Conservation (phyloP, 2,888 invertebrate genomes). For the Mesorhabditis belari region DNA sequence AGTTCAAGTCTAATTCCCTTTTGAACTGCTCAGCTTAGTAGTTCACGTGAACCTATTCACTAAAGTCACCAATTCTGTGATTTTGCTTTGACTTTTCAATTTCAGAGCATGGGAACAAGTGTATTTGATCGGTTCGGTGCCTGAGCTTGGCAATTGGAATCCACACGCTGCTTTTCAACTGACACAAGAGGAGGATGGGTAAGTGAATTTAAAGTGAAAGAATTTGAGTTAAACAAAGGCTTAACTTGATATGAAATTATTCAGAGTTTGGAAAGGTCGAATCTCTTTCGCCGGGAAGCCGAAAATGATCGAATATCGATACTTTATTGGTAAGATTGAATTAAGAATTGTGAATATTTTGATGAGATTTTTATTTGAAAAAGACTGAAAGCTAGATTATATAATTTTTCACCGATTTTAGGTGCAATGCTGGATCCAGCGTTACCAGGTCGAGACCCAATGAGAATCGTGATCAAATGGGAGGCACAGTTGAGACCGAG, state of each 20-base stretch:
- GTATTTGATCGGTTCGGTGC: slow-evolving; percentile 26
- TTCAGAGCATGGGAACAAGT: slow-evolving; percentile 27
- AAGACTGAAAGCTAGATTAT: no score
- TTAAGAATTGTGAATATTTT: no score
- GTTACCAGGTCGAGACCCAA: slow-evolving; percentile 6
- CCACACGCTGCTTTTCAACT: slow-evolving; percentile 14
- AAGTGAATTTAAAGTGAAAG: neutral
- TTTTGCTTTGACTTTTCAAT: no score
- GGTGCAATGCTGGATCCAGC: slow-evolving; percentile 11
- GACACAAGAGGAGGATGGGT: neutral
- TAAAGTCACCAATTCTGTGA: no score
- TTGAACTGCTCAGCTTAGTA: no score
- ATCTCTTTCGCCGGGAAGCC: neutral
- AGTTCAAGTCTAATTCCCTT: no score
- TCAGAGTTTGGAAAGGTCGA: neutral
- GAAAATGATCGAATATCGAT: neutral
- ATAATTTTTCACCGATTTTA: neutral
- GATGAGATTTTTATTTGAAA: no score
- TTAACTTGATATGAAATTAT: neutral
- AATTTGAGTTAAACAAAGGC: no score
- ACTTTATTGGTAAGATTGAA: neutral
- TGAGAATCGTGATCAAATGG: slow-evolving; percentile 14
- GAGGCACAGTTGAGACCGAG: slow-evolving; percentile 17
- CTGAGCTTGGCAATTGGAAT: slow-evolving; percentile 27
- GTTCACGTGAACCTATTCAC: no score